phyloP scores from a whole-genome alignment of 2,113 vertebrate genomes.

The Tapirus terrestris region DNA sequence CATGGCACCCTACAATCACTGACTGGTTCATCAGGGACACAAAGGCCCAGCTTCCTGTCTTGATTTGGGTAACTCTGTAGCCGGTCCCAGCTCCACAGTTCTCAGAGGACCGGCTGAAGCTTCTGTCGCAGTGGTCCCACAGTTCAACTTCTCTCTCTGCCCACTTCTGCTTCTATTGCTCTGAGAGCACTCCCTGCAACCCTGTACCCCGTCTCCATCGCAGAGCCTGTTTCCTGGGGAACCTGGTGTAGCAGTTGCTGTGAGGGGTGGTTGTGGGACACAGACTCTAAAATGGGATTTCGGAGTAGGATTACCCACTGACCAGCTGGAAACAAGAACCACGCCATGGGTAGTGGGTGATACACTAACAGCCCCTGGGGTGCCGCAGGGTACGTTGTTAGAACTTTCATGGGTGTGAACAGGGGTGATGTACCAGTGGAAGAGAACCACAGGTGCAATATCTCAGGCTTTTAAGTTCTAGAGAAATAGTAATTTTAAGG shows the following conservation, averaged over 20 bases:
- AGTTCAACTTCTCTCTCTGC: not conserved
- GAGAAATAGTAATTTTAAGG: not conserved
- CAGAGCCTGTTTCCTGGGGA: not conserved
- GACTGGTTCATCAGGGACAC: not conserved
- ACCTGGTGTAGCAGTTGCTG: not conserved
- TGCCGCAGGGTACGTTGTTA: rapidly evolving
- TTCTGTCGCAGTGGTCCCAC: rapidly evolving
- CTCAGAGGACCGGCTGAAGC: not conserved
- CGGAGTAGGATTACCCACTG: not conserved
- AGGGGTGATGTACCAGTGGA: rapidly evolving
- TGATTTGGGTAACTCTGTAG: not conserved
- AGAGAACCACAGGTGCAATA: rapidly evolving
- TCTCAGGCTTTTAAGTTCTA: not conserved
- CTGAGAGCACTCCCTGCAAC: rapidly evolving
- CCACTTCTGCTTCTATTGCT: not conserved
- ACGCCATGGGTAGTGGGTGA: rapidly evolving
- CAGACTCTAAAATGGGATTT: not conserved
- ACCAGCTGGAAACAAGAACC: not conserved
- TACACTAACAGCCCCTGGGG: not conserved
- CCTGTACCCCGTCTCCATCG: not conserved
- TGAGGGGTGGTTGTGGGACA: rapidly evolving
- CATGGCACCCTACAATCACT: rapidly evolving
- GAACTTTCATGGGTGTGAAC: no score
- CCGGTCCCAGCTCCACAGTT: not conserved
- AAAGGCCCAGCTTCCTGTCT: not conserved